Base-by-base conservation (phyloP, 2,797 vertebrate species). In the Gila robusta region DNA sequence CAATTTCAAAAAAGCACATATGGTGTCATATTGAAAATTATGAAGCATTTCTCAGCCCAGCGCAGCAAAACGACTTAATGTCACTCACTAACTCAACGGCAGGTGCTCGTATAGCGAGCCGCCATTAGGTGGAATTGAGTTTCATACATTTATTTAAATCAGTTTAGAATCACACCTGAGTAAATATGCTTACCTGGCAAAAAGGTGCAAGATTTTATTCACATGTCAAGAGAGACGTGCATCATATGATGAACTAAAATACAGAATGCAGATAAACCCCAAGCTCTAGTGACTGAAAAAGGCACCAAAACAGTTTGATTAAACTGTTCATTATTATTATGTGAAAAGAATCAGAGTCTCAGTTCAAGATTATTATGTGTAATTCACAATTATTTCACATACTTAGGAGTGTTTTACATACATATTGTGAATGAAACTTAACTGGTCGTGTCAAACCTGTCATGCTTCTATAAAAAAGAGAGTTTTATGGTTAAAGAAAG, bases 91-190 rank as follows among this genome's bases (percentile, higher is more conserved):
- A 96, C 96, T 94, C 93, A 92, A 90, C 93, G 94, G 94, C 94
- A 95, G 94, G 94, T 95, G 95, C 94, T 95, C 91, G 88, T 91
- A 92, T 91, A 94, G 92, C 92, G 91, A 91, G 92, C 93, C n/a
- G 93, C 93, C 95, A 95, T 95, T 95, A 95, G 94, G 91, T 83
- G 82, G 94, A 95, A 96, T 94, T 96, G 94, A 93, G 93, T 93
- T 94, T 93, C 89, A 90, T 88, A 92, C 91, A 93, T 94, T 94
- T 95, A 95, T 95, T 95, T 89, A 95, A 95, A 96, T 96, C 89
- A 94, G 93, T 93, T 95, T 93, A 93, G 89, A 94, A 93, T 94
- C 94, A 94, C 92, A 93, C 81, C 90, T 87, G 91, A 90, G 89
- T 91, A 93, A 95, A 95, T 93, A 91, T 91, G 95, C 95, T 95